Conservation (phyloP, 2,113 vertebrate species). For the Nannobrachium achirus region DNA sequence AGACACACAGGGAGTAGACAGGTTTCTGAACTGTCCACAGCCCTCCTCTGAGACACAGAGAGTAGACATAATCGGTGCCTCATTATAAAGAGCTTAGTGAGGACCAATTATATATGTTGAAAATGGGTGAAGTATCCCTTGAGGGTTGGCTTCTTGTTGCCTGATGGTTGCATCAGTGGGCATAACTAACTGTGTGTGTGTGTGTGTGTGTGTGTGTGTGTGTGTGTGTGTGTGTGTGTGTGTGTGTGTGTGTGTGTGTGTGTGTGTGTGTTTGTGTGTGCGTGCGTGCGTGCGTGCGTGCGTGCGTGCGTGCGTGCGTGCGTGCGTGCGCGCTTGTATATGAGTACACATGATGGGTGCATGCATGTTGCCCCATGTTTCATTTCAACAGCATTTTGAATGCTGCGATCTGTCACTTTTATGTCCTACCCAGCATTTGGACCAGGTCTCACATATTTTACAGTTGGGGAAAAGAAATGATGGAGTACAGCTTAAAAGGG, state of each 20-base stretch:
- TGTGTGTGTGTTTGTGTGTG: too few relatives aligned
- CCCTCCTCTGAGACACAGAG: too few relatives aligned
- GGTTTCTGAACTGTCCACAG: too few relatives aligned
- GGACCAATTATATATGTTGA: too few relatives aligned
- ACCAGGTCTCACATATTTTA: neutral
- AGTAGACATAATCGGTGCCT: too few relatives aligned
- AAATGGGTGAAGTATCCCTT: too few relatives aligned
- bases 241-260: neutral
- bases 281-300: neutral
- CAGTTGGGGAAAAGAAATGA: too few relatives aligned
- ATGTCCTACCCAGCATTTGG: neutral
- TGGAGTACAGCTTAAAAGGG: too few relatives aligned
- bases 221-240: neutral
- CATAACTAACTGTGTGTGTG: slow-evolving; percentile 6
- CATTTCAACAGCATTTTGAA: too few relatives aligned
- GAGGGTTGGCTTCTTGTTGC: neutral
- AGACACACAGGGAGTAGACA: neutral
- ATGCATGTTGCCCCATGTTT: too few relatives aligned
- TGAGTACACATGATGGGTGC: neutral
- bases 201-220: neutral
- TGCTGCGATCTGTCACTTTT: neutral
- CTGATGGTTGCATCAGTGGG: neutral
- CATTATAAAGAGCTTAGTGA: too few relatives aligned
- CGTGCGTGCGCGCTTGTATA: neutral
- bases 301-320: neutral